These are phyloP conservation scores for Corynorhinus townsendii DNA, from an alignment of 2,113 vertebrate genomes.

Conservation along the genomic window DNA sequence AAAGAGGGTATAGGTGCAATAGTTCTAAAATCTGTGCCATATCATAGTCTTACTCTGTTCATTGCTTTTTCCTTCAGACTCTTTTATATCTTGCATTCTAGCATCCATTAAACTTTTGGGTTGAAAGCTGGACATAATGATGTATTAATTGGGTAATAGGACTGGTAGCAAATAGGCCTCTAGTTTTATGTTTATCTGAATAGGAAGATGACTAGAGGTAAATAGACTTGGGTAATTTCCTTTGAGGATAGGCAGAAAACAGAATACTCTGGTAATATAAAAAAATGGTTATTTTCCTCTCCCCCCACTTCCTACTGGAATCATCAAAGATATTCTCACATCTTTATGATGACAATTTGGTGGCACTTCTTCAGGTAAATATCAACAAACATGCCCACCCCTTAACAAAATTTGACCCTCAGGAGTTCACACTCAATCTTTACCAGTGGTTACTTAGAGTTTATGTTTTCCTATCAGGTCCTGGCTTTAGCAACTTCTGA, in stretches of 20 bases:
- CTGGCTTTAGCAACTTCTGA: background rate
- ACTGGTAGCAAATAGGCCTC: background rate
- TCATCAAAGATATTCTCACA: background rate
- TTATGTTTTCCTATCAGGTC: background rate
- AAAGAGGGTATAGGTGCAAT: too few species aligned
- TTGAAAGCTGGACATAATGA: background rate
- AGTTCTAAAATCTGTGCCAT: background rate
- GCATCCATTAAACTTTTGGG: background rate
- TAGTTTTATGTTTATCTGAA: background rate
- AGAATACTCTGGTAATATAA: background rate
- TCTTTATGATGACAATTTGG: background rate
- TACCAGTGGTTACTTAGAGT: background rate
- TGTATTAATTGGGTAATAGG: background rate
- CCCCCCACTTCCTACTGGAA: background rate
- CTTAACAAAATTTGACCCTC: background rate
- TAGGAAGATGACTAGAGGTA: background rate
- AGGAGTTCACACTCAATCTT: background rate
- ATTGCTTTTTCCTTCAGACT: background rate
- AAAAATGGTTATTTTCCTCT: background rate
- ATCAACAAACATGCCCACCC: background rate
- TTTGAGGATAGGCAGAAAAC: background rate
- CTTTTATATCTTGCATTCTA: background rate
- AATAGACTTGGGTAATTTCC: background rate
- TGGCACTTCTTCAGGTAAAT: background rate
- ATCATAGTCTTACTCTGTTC: background rate